These are phyloP conservation scores for Illadopsis cleaveri DNA, from an alignment of 2,113 vertebrate genomes.

Conservation along the genomic window DNA sequence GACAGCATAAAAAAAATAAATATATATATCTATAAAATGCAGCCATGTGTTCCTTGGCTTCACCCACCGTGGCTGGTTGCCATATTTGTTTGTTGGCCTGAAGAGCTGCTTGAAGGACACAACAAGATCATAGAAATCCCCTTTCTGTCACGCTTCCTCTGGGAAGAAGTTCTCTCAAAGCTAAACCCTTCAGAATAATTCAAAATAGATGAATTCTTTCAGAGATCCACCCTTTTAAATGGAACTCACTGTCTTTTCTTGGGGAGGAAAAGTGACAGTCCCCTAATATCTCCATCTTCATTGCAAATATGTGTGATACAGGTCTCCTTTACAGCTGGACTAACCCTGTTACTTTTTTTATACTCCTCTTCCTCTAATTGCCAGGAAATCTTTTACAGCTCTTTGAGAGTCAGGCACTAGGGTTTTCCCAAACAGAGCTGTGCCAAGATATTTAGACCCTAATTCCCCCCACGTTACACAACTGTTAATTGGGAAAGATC, in stretches of 20 bases:
- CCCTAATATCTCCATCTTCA: background rate
- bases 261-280: background rate
- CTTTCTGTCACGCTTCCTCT: background rate
- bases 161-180: background rate
- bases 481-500: background rate
- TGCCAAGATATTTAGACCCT: background rate
- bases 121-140: constrained; percentile 17
- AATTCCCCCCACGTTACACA: background rate
- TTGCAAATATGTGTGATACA: background rate
- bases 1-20: background rate
- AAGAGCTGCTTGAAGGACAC: background rate
- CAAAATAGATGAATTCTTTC: background rate
- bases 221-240: background rate
- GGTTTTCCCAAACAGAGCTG: background rate
- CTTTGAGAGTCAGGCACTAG: background rate
- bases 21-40: background rate
- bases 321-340: background rate
- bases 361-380: background rate
- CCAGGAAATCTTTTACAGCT: background rate
- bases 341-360: background rate
- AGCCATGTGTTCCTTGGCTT: constrained; percentile 15
- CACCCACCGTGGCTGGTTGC: background rate
- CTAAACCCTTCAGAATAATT: background rate
- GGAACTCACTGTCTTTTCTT: background rate
- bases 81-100: constrained; percentile 4